Base-by-base conservation (phyloP, 2,888 invertebrate genomes). In the Carterocephalus palaemon region DNA sequence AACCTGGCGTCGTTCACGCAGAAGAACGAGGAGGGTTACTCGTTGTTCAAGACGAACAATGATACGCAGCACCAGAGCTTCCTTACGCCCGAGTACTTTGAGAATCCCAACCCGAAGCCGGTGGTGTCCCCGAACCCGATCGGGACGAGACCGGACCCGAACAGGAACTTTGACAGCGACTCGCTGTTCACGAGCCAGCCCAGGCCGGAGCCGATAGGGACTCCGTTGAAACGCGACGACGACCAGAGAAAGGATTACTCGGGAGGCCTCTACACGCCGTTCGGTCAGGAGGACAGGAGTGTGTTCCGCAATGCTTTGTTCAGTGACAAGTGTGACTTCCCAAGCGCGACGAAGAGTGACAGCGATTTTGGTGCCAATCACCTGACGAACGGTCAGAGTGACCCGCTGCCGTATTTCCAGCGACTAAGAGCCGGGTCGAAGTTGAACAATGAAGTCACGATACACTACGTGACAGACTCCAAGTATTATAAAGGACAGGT, bases 401-500 rank as follows among this genome's bases (percentile, higher is more conserved):
- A 85, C 17, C 67, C 75, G 12, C 29, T 87, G 62, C 86, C 86
- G 0, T 86, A 86, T 48, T 86, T 86, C 40, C 86, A 86, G 16
- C 47, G 85, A 26, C 36, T 86, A 23, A 51, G 86, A 1, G 86
- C 82, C 0, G 86, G 86, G 0, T 78, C 85, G 0, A 79, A 84
- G 55, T 24, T 86, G 19, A 86, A 86, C 23, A 85, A 68, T 10
- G 86, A 86, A 39, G 85, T 86, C 0, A 82, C 86, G 0, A 84
- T 86, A 40, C 86, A 86, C 26, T 85, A 81, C 37, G 86, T 86
- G 0, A 78, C 81, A 0, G 86, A 86, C 22, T 85, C 85, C 5
- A 86, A 85, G 52, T 84, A 83, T 47, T 85, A 83, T 39, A 83
- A 80, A 6, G 73, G 73, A 22, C 79, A 78, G 78, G 85, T 82